Percentiles rank a stretch among this genome's conserved stretches.
These are phyloP conservation scores for Xestia rhomboidea DNA, from an alignment of 2,888 invertebrate genomes.

Conservation along the genomic window DNA sequence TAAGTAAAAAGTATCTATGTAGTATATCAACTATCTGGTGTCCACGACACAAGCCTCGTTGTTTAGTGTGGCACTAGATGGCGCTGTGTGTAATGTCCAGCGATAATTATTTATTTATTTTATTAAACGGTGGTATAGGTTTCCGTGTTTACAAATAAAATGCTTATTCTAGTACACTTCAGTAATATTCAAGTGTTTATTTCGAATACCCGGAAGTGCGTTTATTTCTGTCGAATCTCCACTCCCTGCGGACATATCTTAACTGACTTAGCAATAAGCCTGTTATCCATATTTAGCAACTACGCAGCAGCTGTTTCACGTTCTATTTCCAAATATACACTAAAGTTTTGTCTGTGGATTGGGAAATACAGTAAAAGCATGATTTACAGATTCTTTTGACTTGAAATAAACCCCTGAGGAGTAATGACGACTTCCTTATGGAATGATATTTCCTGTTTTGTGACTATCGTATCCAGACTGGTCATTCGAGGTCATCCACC, in stretches of 20 bases:
- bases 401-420: neutral
- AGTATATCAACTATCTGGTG: too few species aligned
- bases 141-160: too few species aligned
- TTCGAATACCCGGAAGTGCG: conserved; percentile 36
- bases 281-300: conserved; percentile 34
- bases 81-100: too few species aligned
- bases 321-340: conserved; percentile 27
- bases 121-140: too few species aligned
- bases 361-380: neutral
- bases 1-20: too few species aligned
- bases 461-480: conserved; percentile 3
- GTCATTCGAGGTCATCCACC: conserved; percentile 35
- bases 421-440: neutral
- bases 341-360: neutral
- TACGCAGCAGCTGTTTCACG: conserved; percentile 24
- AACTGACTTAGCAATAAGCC: conserved; percentile 28
- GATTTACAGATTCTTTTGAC: neutral
- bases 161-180: too few species aligned
- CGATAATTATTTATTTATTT: too few species aligned
- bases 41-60: too few species aligned
- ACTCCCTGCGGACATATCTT: conserved; percentile 34
- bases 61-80: too few species aligned
- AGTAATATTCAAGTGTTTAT: conserved; percentile 10
- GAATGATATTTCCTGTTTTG: conserved; percentile 18
- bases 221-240: conserved; percentile 27